Base-by-base conservation (phyloP, 1,140 invertebrate species). In the Drosophila neocordata region DNA sequence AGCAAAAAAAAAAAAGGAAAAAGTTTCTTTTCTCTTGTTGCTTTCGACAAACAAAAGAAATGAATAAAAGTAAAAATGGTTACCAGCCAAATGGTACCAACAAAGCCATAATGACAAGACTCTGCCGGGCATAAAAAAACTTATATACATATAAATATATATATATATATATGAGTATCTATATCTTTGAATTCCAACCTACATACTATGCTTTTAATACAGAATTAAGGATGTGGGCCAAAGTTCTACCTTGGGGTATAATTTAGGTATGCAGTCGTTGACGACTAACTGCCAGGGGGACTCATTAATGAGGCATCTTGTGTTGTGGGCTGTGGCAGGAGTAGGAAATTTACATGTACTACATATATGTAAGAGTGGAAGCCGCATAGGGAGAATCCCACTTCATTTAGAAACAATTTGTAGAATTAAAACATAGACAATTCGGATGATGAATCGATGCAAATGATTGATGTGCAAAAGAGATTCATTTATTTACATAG, bases 401-500 rank as follows among this genome's bases (percentile, higher is more conserved):
- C 55, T 48, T 66, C 60, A 24, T 61, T 60, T 59, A 58, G 20
- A 35, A 65, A 71, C 74, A 71, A 75, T 75, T 72, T 60, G 51
- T 31, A 13, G 74, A 75, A 85, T 87, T 77, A 85, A 74, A 85
- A 77, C 65, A 62, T 84, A 52, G 84, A 75, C 75, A 73, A 48
- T 53, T 84, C 1, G 52, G 34, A 64, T 85, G 69, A 80, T 81
- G 38, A 74, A 85, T 87, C 61, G 68, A 51, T 20, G 1, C 7
- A 22, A 18, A 65, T 76, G 76, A 83, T 79, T 73, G 80, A 85
- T 65, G 67, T 51, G 27, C 35, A 35, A 48, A 48, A 48, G 41
- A 48, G 41, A 48, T 48, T 48, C 41, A 48, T 48, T 48, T 48
- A 48, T 20, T 20, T 48, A 20, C 41, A 48, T n/a, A n/a, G n/a